These are phyloP conservation scores for Pseudomyrmex cubaensis DNA, from an alignment of 1,140 invertebrate species.

Conservation along the genomic window DNA sequence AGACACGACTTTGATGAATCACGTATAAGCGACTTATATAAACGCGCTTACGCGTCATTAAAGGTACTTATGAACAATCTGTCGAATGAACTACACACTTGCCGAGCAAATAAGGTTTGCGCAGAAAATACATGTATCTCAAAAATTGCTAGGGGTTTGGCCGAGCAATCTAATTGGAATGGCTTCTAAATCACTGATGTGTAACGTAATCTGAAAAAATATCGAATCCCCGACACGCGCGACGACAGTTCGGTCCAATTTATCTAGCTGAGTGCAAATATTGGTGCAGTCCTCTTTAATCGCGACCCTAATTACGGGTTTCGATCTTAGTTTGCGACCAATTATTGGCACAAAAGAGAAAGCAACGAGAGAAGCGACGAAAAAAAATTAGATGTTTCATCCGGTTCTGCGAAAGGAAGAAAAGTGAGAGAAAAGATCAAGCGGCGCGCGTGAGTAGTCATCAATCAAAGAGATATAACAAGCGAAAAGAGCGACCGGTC, in stretches of 20 bases:
- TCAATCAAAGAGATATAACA: constrained; percentile 39
- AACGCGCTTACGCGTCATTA: constrained; percentile 51
- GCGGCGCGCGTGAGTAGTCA: neutral
- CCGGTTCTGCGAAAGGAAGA: neutral
- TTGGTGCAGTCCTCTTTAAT: constrained; percentile 36
- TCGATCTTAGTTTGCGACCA: constrained; percentile 47
- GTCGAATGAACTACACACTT: neutral
- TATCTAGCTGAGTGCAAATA: constrained; percentile 52
- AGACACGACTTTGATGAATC: constrained; percentile 51
- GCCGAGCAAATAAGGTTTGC: neutral
- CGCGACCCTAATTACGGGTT: constrained; percentile 40
- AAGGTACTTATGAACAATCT: constrained; percentile 8
- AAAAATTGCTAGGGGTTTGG: neutral
- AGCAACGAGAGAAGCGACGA: constrained; percentile 28
- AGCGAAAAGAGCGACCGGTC: constrained; percentile 6
- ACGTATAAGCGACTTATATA: constrained; percentile 35
- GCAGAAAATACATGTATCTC: neutral
- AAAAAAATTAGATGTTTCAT: constrained; percentile 10
- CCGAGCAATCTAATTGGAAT: constrained; percentile 27
- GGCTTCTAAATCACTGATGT: constrained; percentile 13
- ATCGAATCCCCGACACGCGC: constrained; percentile 13
- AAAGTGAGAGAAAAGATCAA: neutral
- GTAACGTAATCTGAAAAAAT: constrained; percentile 34
- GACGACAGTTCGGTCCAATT: constrained; percentile 49
- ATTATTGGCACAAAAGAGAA: constrained; percentile 51